These are phyloP conservation scores for Girardia tigrina DNA, from an alignment of 2,888 invertebrate genomes.

Conservation along the genomic window DNA sequence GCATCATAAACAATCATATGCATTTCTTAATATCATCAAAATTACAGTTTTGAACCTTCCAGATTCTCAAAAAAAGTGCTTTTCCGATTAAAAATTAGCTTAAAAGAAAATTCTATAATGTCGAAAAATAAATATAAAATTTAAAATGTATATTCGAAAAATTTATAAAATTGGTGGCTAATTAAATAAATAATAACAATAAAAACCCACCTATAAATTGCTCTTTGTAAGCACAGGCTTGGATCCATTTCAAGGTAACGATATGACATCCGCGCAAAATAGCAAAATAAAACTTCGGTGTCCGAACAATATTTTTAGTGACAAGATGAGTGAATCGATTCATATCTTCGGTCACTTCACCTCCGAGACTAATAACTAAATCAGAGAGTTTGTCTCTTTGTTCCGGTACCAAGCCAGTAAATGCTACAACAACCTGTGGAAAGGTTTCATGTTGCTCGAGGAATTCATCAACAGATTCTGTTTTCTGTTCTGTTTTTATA, in stretches of 20 bases:
- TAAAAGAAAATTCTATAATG: too few species aligned
- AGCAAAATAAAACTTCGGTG: slow-evolving; percentile 71
- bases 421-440: background rate
- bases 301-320: slow-evolving; percentile 61
- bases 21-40: too few species aligned
- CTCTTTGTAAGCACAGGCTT: slow-evolving; percentile 65
- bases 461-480: background rate
- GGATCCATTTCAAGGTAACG: slow-evolving; percentile 69
- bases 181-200: background rate
- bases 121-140: too few species aligned
- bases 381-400: slow-evolving; percentile 17
- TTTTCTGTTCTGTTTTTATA: background rate
- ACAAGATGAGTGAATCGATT: slow-evolving; percentile 75
- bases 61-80: too few species aligned
- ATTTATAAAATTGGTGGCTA: background rate
- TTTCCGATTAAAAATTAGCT: too few species aligned
- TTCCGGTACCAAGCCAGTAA: slow-evolving; percentile 25
- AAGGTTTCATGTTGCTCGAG: background rate
- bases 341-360: slow-evolving; percentile 62
- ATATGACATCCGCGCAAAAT: slow-evolving; percentile 68
- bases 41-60: too few species aligned
- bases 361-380: slow-evolving; percentile 63
- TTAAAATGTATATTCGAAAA: too few species aligned
- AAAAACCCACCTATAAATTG: slow-evolving; percentile 58
- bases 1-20: too few species aligned